Evolutionary conservation across 2,113 vertebrate genomes (phyloP).

Genomic region (Danionella cerebrum): DNA sequence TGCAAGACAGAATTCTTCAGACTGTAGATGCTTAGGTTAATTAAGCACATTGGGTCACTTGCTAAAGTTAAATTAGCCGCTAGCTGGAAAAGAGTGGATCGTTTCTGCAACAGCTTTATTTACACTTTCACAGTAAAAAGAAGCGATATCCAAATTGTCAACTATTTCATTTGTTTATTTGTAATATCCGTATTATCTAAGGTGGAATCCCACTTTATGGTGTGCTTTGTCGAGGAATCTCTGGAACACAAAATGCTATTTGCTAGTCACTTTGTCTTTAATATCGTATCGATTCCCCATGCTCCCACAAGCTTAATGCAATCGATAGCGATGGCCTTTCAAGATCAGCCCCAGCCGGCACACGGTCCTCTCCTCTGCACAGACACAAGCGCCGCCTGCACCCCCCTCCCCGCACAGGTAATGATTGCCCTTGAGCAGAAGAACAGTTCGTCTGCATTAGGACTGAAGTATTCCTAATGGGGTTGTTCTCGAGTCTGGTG

Average conservation of each 20-base stretch:
- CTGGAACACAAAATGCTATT: constrained; percentile 52
- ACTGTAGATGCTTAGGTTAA: too few relatives aligned
- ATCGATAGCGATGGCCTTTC: constrained; percentile 67
- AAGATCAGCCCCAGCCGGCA: constrained; percentile 66
- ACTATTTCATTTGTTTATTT: too few relatives aligned
- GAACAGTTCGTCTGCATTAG: constrained; percentile 59
- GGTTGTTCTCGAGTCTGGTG: constrained; percentile 40
- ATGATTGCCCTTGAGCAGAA: constrained; percentile 64
- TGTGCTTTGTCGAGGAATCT: constrained; percentile 52
- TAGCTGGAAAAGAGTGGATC: too few relatives aligned
- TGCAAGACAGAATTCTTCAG: too few relatives aligned
- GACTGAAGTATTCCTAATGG: constrained; percentile 51
- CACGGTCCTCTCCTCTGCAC: constrained; percentile 50
- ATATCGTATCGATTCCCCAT: constrained; percentile 69
- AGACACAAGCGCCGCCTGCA: neutral
- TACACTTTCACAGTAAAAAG: too few relatives aligned
- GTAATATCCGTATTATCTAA: neutral
- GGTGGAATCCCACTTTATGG: constrained; percentile 44
- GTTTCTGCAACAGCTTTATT: too few relatives aligned
- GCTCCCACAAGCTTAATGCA: constrained; percentile 65
- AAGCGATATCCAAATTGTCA: too few relatives aligned
- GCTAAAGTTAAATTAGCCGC: too few relatives aligned
- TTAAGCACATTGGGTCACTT: too few relatives aligned
- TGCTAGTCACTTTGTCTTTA: constrained; percentile 61
- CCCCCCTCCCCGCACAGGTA: constrained; percentile 48